Conservation (phyloP, 2,888 invertebrate genomes). For the Melanchra persicariae region DNA sequence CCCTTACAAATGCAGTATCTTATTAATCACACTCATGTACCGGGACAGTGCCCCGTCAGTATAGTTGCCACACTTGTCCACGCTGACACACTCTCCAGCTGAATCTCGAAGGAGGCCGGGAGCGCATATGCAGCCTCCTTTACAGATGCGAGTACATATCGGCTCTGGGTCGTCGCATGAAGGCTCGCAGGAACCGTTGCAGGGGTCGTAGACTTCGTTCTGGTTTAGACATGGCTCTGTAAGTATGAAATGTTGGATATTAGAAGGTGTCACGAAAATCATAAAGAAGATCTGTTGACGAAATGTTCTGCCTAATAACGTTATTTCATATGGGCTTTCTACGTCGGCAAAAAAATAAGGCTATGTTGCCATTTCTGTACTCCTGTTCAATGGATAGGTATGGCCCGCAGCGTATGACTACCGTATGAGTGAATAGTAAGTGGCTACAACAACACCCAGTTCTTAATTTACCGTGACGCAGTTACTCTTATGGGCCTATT, state of each 20-base stretch:
- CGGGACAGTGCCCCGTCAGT: constrained; percentile 76
- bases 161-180: constrained; percentile 83
- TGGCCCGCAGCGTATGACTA: no score
- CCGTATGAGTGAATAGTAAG: no score
- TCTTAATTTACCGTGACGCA: no score
- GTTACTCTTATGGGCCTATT: no score
- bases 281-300: no score
- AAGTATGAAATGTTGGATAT: constrained; percentile 43
- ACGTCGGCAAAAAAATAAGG: no score
- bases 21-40: constrained; percentile 82
- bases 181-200: constrained; percentile 82
- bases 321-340: no score
- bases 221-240: constrained; percentile 82
- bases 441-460: no score
- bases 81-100: constrained; percentile 79
- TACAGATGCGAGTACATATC: constrained; percentile 81
- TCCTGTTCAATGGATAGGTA: no score
- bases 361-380: no score
- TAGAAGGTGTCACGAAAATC: no score
- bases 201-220: constrained; percentile 84
- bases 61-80: constrained; percentile 80
- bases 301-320: no score
- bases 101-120: constrained; percentile 78
- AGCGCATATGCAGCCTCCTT: constrained; percentile 83
- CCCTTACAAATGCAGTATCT: constrained; percentile 75